phyloP scores from a whole-genome alignment of 2,113 vertebrate species.

The Oncorhynchus clarkii region DNA sequence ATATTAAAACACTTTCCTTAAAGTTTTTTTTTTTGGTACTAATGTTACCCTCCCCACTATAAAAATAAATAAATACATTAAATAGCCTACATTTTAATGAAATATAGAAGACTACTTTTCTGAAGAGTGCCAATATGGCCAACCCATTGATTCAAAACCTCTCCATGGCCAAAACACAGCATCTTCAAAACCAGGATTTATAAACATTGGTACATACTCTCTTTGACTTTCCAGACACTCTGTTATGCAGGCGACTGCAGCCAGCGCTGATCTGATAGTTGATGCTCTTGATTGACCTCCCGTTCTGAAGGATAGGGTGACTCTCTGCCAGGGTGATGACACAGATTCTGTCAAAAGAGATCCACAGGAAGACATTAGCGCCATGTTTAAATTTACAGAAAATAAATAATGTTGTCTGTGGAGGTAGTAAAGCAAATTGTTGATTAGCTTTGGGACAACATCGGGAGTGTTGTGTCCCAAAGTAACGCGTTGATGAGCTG shows the following conservation, averaged over 20 bases:
- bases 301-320: conserved; percentile 88
- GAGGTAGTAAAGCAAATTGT: background rate
- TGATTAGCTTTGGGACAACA: background rate
- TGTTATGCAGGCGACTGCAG: conserved; percentile 95
- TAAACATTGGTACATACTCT: conserved; percentile 72
- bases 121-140: no score
- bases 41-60: no score
- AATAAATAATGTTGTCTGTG: background rate
- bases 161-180: no score
- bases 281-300: conserved; percentile 82
- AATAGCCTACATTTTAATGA: no score
- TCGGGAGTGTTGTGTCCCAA: background rate
- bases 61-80: no score
- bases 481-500: no score
- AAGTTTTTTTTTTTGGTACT: no score
- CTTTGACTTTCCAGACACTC: conserved; percentile 97
- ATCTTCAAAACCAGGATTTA: no score
- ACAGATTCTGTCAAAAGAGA: conserved; percentile 80
- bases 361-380: conserved; percentile 7
- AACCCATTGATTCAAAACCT: no score
- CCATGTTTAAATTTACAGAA: background rate
- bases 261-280: conserved; percentile 94
- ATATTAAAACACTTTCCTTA: no score
- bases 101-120: no score
- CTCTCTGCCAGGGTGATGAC: conserved; percentile 91